phyloP scores from a whole-genome alignment of 1,140 invertebrate genomes.

The Drosophila oshimai region DNA sequence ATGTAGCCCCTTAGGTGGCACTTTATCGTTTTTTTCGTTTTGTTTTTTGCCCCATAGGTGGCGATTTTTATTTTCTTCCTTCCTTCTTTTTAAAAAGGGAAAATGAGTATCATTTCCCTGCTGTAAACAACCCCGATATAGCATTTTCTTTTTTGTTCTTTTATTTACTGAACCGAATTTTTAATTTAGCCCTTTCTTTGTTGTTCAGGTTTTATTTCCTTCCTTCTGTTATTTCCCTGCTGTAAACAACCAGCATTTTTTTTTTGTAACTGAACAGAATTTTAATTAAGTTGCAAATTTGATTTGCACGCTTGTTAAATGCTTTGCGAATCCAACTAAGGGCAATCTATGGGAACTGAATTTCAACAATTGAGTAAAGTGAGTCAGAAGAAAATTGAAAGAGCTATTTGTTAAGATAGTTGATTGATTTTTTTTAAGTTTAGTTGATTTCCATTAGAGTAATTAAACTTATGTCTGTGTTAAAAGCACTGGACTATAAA shows the following conservation, averaged over 20 bases:
- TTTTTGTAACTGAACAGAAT: slow-evolving; percentile 55
- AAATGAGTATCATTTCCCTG: too few relatives aligned
- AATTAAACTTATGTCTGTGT: too few relatives aligned
- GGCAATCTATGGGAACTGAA: neutral
- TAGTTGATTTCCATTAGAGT: too few relatives aligned
- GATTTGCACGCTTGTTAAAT: slow-evolving; percentile 72
- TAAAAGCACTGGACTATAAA: too few relatives aligned
- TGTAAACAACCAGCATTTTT: slow-evolving; percentile 39
- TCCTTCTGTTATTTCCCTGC: slow-evolving; percentile 27
- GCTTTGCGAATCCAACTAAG: slow-evolving; percentile 19
- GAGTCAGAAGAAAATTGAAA: neutral
- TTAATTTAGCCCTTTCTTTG: slow-evolving; percentile 4
- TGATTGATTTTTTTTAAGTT: too few relatives aligned
- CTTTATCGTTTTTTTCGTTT: too few relatives aligned
- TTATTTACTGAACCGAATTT: too few relatives aligned
- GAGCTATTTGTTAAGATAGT: neutral
- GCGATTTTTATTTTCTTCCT: neutral
- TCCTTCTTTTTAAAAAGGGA: too few relatives aligned
- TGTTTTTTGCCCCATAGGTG: too few relatives aligned
- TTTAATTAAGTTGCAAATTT: slow-evolving; percentile 79
- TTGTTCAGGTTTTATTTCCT: slow-evolving; percentile 3
- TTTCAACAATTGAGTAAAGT: neutral
- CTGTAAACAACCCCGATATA: too few relatives aligned
- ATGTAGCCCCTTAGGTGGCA: too few relatives aligned
- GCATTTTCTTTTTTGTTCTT: too few relatives aligned